phyloP scores from a whole-genome alignment of 2,113 vertebrate genomes.

The Gorsachius goisagi region DNA sequence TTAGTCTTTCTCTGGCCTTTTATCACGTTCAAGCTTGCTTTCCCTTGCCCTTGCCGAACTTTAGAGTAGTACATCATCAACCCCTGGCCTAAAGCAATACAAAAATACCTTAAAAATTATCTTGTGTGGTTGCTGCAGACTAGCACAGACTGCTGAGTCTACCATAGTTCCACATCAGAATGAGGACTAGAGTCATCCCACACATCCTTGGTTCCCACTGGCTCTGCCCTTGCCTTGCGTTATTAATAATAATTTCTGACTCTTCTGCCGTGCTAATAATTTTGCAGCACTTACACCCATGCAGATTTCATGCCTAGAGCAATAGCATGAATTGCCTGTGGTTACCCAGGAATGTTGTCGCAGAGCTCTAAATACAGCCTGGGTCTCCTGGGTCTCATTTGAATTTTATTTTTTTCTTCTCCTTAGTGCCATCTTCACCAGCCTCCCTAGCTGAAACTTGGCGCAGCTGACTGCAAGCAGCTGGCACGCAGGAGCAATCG shows the following conservation, averaged over 20 bases:
- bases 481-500: neutral
- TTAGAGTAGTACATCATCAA: neutral
- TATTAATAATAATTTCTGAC: neutral
- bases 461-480: neutral
- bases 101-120: neutral
- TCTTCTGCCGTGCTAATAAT: neutral
- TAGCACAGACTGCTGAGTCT: neutral
- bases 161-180: neutral
- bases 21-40: neutral
- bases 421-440: neutral
- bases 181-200: neutral
- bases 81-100: neutral
- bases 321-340: neutral
- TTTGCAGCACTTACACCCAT: neutral
- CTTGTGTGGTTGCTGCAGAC: neutral
- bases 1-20: constrained; percentile 11
- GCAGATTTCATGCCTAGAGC: neutral
- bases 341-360: neutral
- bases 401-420: neutral
- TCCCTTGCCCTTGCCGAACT: constrained; percentile 15
- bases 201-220: neutral
- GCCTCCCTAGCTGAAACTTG: neutral
- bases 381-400: neutral
- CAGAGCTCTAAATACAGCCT: neutral
- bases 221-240: neutral